Evolutionary conservation across 2,888 invertebrate species (phyloP).

Genomic region (Notocelia uddmanniana): DNA sequence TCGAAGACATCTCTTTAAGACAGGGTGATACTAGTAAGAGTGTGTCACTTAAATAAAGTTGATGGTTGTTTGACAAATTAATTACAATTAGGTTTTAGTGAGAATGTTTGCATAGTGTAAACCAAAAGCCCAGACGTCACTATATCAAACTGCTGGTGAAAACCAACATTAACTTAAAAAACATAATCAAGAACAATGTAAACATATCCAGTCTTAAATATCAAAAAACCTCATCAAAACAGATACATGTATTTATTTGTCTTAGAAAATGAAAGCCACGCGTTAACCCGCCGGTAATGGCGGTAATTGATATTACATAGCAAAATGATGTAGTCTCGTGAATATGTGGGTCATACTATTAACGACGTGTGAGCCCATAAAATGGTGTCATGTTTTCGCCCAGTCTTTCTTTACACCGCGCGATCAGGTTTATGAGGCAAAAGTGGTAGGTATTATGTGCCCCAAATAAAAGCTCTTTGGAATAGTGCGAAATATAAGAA

Average conservation of each 20-base stretch:
- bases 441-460: conserved; percentile 29
- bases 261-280: conserved; percentile 5
- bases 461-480: conserved; percentile 5
- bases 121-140: neutral
- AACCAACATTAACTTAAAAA: neutral
- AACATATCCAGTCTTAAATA: too few relatives aligned
- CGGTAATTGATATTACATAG: conserved; percentile 41
- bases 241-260: neutral
- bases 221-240: neutral
- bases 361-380: conserved; percentile 46
- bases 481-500: neutral
- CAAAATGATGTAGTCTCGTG: conserved; percentile 29
- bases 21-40: neutral
- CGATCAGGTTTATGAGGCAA: conserved; percentile 37
- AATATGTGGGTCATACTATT: conserved; percentile 50
- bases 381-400: conserved; percentile 46
- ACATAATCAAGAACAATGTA: too few relatives aligned
- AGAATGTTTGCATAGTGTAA: neutral
- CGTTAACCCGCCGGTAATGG: neutral
- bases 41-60: neutral
- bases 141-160: neutral
- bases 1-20: neutral
- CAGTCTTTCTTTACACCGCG: conserved; percentile 41
- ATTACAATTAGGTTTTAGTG: neutral
- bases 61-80: neutral